Evolutionary conservation across 2,113 vertebrate genomes (phyloP), one percentile per base, ranked within the genome.

Genomic region (Rhinopomastus cyanomelas): DNA sequence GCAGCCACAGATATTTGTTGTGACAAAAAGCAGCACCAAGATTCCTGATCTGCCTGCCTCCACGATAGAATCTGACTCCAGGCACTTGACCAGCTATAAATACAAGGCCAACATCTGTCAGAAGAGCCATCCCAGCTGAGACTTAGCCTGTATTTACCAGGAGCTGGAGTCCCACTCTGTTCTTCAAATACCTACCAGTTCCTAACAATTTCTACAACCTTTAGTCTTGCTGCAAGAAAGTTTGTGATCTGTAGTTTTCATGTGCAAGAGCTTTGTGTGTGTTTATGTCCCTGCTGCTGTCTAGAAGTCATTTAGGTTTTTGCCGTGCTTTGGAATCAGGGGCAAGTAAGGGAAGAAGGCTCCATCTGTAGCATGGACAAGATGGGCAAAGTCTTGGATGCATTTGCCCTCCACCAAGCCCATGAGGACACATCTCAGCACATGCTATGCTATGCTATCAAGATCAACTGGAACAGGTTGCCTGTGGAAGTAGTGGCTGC

Each of bases 1-100:
- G 51, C n/a, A 90, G 78, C 23, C 74, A 69, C 57, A 95, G 11
- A 72, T 66, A 81, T 55, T 87, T 91, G 88, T 81, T 92, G 81
- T 19, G 69, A 84, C 57, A 78, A 76, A 92, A 92, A 89, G 56
- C 55, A 81, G 57, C 23, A 55, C 67, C 77, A 88, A 85, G 67
- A 85, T 87, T 95, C 82, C 60, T 84, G 83, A 86, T 68, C 61
- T 59, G 71, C 29, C 83, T 62, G 55, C 26, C 48, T 55, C 36
- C 57, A 71, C 86, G 84, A 84, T 29, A 78, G 78, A 81, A 65
- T 44, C 29, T 48, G 34, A 69, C 74, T 84, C 48, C 81, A 93
- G 46, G 55, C 57, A 89, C 32, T 83, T 65, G 39, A 80, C 60
- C 49, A 83, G 57, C 59, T 82, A 39, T 61, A 93, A 91, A 73